These are phyloP conservation scores for Eulemur albifrons DNA, from an alignment of 2,797 vertebrate genomes.

Conservation along the genomic window DNA sequence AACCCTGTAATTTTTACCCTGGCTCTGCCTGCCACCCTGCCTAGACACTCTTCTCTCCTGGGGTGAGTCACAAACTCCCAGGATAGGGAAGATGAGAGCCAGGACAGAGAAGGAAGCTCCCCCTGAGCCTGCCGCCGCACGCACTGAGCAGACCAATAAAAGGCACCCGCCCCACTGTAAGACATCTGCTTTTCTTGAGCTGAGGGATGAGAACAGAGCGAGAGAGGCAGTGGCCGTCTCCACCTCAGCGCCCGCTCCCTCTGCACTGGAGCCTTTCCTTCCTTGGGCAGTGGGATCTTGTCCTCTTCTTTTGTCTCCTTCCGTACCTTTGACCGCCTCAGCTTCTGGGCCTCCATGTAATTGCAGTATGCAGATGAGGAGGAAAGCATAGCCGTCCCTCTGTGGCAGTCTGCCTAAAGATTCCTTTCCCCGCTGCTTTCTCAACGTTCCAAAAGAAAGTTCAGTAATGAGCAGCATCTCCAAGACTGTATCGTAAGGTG, in stretches of 20 bases:
- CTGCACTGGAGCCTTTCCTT: not conserved
- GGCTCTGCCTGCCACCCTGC: not conserved
- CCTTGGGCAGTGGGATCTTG: not conserved
- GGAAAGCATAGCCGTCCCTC: not conserved
- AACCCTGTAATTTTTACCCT: not conserved
- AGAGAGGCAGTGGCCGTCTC: not conserved
- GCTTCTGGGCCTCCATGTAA: not conserved
- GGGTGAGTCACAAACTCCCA: not conserved
- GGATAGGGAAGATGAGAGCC: not conserved
- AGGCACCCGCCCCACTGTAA: not conserved
- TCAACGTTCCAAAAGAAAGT: not conserved
- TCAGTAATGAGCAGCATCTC: not conserved
- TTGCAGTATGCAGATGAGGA: not conserved
- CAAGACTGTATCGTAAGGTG: not conserved
- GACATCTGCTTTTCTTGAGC: slow-evolving; percentile 44
- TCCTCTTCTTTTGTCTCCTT: not conserved
- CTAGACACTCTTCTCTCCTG: not conserved
- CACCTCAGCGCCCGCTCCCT: not conserved
- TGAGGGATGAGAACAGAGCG: not conserved
- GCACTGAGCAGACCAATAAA: slow-evolving; percentile 52
- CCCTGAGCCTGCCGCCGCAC: not conserved
- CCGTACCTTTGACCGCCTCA: not conserved
- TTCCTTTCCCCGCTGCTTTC: not conserved
- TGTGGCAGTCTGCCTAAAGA: not conserved
- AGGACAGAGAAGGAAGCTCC: not conserved